These are phyloP conservation scores for Gadopsis marmoratus DNA, from an alignment of 2,797 vertebrate genomes.

Conservation along the genomic window DNA sequence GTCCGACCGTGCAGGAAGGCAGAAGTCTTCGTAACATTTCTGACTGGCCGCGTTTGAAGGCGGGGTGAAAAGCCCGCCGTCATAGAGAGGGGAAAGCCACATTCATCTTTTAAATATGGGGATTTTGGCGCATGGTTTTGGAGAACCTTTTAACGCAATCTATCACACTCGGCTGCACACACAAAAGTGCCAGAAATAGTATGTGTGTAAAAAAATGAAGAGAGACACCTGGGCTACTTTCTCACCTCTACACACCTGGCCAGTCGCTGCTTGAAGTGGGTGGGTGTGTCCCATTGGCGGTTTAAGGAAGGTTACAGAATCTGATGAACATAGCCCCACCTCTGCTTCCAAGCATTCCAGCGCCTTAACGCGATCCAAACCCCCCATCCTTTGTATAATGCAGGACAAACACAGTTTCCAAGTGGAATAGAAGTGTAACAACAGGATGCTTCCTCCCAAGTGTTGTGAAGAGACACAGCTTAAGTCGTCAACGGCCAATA, in stretches of 20 bases:
- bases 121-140: neutral
- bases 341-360: neutral
- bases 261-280: neutral
- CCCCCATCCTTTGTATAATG: no score
- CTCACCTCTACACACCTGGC: neutral
- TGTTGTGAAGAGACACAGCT: neutral
- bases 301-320: neutral
- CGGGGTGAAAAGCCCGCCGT: neutral
- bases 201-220: neutral
- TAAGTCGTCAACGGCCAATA: no score
- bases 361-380: no score
- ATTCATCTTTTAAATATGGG: neutral
- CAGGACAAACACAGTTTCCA: no score
- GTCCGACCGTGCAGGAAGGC: neutral
- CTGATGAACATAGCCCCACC: no score
- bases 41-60: neutral
- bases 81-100: neutral
- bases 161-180: neutral
- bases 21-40: neutral
- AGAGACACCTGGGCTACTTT: neutral
- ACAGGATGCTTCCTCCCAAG: neutral
- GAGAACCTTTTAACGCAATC: neutral
- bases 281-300: neutral
- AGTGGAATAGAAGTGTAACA: no score
- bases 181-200: neutral